These are phyloP conservation scores for Eutrigla gurnardus DNA, from an alignment of 2,797 vertebrate genomes.

Conservation along the genomic window DNA sequence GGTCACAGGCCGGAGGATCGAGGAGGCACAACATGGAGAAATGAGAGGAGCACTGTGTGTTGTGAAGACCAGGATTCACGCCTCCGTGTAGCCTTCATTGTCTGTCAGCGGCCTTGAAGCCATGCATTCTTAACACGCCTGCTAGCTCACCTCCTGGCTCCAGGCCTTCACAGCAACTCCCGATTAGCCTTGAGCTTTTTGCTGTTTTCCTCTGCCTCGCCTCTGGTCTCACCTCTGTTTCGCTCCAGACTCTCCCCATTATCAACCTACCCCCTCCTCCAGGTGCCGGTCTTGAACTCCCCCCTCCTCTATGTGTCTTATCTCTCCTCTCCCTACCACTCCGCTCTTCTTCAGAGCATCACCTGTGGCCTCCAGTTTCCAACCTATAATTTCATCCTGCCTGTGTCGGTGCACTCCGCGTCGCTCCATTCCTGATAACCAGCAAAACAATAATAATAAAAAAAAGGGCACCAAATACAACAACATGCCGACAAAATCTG, in stretches of 20 bases:
- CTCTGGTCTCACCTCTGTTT: slow-evolving; percentile 61
- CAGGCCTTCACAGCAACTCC: slow-evolving; percentile 41
- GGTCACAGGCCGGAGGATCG: neutral
- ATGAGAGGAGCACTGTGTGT: neutral
- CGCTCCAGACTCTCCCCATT: slow-evolving; percentile 52
- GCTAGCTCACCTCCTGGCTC: slow-evolving; percentile 64
- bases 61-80: slow-evolving; percentile 29
- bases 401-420: slow-evolving; percentile 15
- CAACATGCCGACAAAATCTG: slow-evolving; percentile 18
- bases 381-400: slow-evolving; percentile 68
- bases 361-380: slow-evolving; percentile 57
- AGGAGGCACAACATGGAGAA: neutral
- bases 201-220: slow-evolving; percentile 49
- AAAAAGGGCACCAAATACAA: slow-evolving; percentile 18
- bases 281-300: slow-evolving; percentile 42
- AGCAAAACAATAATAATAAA: slow-evolving; percentile 39
- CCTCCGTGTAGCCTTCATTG: slow-evolving; percentile 24
- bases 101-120: slow-evolving; percentile 37
- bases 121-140: slow-evolving; percentile 59
- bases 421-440: slow-evolving; percentile 32
- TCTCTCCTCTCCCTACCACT: slow-evolving; percentile 42
- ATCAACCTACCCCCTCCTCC: slow-evolving; percentile 30
- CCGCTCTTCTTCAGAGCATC: slow-evolving; percentile 32
- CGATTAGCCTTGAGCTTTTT: slow-evolving; percentile 65
- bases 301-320: slow-evolving; percentile 46